These are phyloP conservation scores for Onychostoma macrolepis DNA, from an alignment of 2,113 vertebrate genomes.

Conservation along the genomic window DNA sequence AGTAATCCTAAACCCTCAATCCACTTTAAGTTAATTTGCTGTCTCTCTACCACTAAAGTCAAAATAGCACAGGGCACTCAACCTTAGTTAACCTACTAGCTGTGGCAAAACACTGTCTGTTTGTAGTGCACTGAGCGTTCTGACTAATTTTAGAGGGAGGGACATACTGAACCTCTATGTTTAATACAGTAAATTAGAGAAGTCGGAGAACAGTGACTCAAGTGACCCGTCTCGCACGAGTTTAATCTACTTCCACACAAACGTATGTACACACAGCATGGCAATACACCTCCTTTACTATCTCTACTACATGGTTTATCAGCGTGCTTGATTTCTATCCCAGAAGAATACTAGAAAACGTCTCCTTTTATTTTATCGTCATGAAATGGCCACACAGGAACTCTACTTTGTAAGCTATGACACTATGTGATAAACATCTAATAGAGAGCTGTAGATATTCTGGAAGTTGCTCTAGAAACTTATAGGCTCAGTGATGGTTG, in stretches of 20 bases:
- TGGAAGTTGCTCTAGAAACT: neutral
- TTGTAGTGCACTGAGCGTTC: neutral
- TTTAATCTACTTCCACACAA: neutral
- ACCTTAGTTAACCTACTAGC: constrained; percentile 36
- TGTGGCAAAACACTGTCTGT: constrained; percentile 14
- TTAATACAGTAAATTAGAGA: neutral
- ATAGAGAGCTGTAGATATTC: neutral
- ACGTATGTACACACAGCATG: neutral
- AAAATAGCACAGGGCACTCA: constrained; percentile 34
- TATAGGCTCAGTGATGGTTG: neutral
- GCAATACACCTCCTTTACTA: neutral
- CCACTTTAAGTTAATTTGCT: constrained; percentile 54
- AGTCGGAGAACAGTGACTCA: neutral
- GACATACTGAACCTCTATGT: neutral
- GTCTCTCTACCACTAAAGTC: constrained; percentile 33
- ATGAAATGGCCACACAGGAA: neutral
- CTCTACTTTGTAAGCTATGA: neutral
- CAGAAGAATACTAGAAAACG: neutral
- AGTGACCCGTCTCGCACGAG: neutral
- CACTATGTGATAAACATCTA: neutral
- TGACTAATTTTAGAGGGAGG: neutral
- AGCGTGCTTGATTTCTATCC: neutral
- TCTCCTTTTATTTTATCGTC: neutral
- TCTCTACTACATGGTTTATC: neutral
- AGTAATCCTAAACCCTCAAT: constrained; percentile 58